Evolutionary conservation across 2,888 invertebrate genomes (phyloP), one percentile per base, ranked within the genome.

Genomic region (Pteria penguin): DNA sequence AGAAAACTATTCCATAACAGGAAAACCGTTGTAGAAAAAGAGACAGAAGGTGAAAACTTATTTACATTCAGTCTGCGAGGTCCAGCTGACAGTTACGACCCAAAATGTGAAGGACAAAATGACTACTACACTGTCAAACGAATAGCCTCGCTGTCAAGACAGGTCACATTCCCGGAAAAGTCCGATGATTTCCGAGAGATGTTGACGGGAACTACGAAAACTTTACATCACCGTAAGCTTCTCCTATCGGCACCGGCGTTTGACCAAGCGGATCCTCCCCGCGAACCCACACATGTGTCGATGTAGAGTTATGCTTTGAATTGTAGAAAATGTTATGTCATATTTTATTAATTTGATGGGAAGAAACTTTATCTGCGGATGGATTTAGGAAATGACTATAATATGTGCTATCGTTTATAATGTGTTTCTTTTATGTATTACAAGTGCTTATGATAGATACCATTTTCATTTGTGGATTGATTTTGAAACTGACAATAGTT

Each of bases 121-220:
- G 65, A 36, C 29, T 55, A 54, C 26, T 67, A 55, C 32, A 33
- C 57, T 33, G 33, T 65, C 18, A 63, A 65, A 29, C 65, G 65
- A 27, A 14, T 55, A n/a, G 32, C 27, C 1, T 57, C 65, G 4
- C n/a, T 57, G 32, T 36, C 61, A 45, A 67, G 73, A 32, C 73
- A 73, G 5, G 73, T 73, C 26, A 60, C 73, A 22, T 67, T 73
- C n/a, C 73, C 73, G 27, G 32, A 67, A 24, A 67, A 67, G 18
- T 26, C 67, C 5, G n/a, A 60, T 14, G n/a, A 45, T 14, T 73
- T 73, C 54, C 36, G 67, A 14, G 73, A 73, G 29, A 67, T 67
- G 29, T 60, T 73, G 31, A 73, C 52, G 14, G 73, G 73, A 61
- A 73, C 73, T 14, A 45, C 73, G 1, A 73, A 73, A 52, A 61